Base-by-base conservation (phyloP, 2,113 vertebrate species). In the Rhinolophus sinicus region DNA sequence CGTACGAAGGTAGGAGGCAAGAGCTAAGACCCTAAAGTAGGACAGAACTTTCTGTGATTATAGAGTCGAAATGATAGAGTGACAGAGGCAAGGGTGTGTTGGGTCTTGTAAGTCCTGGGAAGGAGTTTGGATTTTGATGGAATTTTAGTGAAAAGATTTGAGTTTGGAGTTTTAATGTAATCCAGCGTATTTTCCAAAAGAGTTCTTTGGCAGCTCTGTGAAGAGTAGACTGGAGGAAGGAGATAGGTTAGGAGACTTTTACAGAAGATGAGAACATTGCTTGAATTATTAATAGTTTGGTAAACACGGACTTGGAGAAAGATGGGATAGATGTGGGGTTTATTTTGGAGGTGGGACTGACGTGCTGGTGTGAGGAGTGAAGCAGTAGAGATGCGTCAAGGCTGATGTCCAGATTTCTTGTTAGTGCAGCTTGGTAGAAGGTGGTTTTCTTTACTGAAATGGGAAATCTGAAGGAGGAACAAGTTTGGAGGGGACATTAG, bases 121-220 rank as follows among this genome's bases (percentile, higher is more conserved):
- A 24, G n/a, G 28, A 95, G 44, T 83, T 87, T 88, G 70, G 22
- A 62, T 96, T 96, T 88, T 30, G 54, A 87, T 90, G 92, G 56
- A 78, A 56, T 90, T 83, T 50, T 82, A 86, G 6, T 85, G 50
- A 83, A 72, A 64, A 87, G 3, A 9, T 90, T 90, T 92, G 64
- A 86, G 40, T 87, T 3, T 90, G 15, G 24, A 93, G 62, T 89
- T 93, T 92, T 76, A 88, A 47, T 81, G 33, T 69, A 94, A 60
- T 54, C 44, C 35, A 65, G 15, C 21, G 58, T 95, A 54, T 78
- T 88, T 94, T 77, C 50, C 2, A 18, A 28, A 67, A 77, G n/a
- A 60, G 47, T 85, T 93, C 58, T 82, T 76, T 77, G 87, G 64
- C 30, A 62, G 40, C 22, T 54, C 54, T 54, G 16, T 80, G 65